A percentile compares a stretch with the other conserved stretches of the same genome.
Evolutionary conservation across 1,140 invertebrate genomes (phyloP).

Genomic region (Plodia interpunctella): DNA sequence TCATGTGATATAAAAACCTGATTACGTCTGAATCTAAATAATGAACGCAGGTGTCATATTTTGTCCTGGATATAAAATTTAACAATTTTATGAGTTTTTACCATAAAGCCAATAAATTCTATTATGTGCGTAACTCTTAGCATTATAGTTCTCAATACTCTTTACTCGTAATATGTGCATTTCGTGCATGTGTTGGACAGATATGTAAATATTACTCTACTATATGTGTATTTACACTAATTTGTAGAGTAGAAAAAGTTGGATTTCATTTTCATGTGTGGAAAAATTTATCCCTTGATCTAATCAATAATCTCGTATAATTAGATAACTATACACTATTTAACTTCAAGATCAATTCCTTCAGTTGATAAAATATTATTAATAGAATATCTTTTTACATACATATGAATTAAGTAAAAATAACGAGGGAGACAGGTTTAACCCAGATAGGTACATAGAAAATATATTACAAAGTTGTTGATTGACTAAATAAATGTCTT

Average conservation of each 20-base stretch:
- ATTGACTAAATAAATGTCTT: constrained; percentile 6
- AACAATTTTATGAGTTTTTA: not conserved
- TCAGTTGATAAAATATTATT: constrained; percentile 28
- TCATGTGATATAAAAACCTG: too few relatives aligned
- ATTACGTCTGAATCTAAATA: too few relatives aligned
- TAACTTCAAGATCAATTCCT: constrained; percentile 36
- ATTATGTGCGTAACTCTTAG: not conserved
- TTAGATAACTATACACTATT: constrained; percentile 13
- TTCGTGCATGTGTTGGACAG: not conserved
- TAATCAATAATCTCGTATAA: constrained; percentile 6
- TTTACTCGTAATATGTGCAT: not conserved
- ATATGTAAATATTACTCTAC: not conserved
- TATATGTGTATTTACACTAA: not conserved
- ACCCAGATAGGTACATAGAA: not conserved
- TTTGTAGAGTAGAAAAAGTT: constrained; percentile 11
- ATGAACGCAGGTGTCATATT: not conserved
- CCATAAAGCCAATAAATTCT: not conserved
- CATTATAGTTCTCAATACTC: not conserved
- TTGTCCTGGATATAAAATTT: not conserved
- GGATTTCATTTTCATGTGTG: not conserved
- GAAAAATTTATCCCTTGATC: not conserved
- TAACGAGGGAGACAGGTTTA: not conserved
- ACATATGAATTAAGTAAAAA: not conserved
- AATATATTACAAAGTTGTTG: not conserved
- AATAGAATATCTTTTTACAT: not conserved